Evolutionary conservation across 2,113 vertebrate genomes (phyloP).

Genomic region (Saguinus midas): DNA sequence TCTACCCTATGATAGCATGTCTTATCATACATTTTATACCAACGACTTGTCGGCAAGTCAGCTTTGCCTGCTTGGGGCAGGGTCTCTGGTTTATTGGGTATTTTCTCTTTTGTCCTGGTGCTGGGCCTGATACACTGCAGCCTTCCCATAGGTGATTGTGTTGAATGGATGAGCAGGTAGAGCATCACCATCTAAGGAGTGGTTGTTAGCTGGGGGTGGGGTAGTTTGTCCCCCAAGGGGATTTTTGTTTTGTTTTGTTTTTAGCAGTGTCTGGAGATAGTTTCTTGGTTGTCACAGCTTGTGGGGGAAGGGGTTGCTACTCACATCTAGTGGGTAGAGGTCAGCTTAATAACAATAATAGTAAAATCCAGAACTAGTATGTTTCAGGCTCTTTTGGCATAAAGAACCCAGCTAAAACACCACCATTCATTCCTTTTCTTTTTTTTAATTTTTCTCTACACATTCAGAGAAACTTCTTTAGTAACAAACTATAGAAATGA

Average conservation of each 20-base stretch:
- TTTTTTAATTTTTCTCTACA: no score
- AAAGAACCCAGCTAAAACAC: slow-evolving; percentile 26
- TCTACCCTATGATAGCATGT: background rate
- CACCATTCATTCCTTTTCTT: background rate
- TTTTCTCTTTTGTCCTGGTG: background rate
- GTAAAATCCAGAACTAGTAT: slow-evolving; percentile 46
- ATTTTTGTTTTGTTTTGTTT: background rate
- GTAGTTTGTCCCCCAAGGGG: background rate
- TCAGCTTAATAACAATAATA: slow-evolving; percentile 39
- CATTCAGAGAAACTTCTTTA: no score
- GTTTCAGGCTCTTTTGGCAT: slow-evolving; percentile 26
- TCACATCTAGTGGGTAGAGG: background rate
- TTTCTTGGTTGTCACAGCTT: background rate
- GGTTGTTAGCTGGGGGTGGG: background rate
- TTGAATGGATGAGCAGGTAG: background rate
- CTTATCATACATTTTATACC: background rate
- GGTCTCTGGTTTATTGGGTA: background rate
- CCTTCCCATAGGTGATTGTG: background rate
- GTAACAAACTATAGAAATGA: no score
- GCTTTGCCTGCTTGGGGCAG: fast-evolving
- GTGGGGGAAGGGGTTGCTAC: background rate
- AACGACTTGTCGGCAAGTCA: background rate
- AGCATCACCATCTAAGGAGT: background rate
- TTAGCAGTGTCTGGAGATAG: background rate
- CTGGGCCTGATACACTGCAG: background rate